Evolutionary conservation across 2,888 invertebrate genomes (phyloP).

Genomic region (Steromphala cineraria): DNA sequence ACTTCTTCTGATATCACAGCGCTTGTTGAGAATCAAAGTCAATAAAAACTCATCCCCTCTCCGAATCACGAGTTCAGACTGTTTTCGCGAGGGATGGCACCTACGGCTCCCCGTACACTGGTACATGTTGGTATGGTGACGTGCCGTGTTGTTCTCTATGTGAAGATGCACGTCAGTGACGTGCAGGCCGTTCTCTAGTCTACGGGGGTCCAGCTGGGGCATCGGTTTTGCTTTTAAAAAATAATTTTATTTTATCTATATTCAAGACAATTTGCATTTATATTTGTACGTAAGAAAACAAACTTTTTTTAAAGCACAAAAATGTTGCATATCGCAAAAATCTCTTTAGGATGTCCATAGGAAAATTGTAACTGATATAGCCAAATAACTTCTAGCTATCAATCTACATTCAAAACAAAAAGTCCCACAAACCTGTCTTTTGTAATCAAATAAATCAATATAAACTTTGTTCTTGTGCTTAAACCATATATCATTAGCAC

Average conservation of each 20-base stretch:
- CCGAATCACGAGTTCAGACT: slow-evolving; percentile 76
- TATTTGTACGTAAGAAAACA: too few relatives aligned
- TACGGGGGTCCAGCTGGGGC: slow-evolving; percentile 45
- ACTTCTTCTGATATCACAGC: slow-evolving; percentile 24
- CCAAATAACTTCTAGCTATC: too few relatives aligned
- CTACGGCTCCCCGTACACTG: slow-evolving; percentile 1
- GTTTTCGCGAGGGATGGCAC: neutral
- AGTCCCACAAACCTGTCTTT: too few relatives aligned
- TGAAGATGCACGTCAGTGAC: slow-evolving; percentile 80
- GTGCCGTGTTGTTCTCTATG: slow-evolving; percentile 82
- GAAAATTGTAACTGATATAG: too few relatives aligned
- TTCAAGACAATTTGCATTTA: too few relatives aligned
- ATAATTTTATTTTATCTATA: neutral
- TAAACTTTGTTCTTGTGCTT: too few relatives aligned
- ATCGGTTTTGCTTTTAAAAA: neutral
- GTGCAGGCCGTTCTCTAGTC: neutral
- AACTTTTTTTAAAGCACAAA: too few relatives aligned
- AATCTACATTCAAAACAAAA: too few relatives aligned
- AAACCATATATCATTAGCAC: too few relatives aligned
- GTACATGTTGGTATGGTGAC: slow-evolving; percentile 54
- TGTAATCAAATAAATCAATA: too few relatives aligned
- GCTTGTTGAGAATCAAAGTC: slow-evolving; percentile 36
- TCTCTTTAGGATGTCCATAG: too few relatives aligned
- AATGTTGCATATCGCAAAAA: too few relatives aligned
- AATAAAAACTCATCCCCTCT: slow-evolving; percentile 42